Evolutionary conservation across 2,888 invertebrate species (phyloP).

Genomic region (Eledona agricola): DNA sequence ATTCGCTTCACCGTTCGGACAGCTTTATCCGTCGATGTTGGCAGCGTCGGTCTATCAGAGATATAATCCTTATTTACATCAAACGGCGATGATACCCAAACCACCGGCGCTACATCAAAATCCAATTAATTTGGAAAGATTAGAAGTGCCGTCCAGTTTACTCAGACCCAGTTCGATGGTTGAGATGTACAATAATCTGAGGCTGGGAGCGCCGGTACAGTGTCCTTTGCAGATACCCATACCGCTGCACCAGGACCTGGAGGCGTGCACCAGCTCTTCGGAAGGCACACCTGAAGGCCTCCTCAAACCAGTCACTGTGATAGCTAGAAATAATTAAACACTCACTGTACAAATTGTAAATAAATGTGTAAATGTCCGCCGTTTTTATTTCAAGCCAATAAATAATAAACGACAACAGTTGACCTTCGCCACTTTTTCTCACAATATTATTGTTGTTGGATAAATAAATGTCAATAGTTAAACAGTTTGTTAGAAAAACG

Average conservation of each 20-base stretch:
- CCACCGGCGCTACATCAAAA: conserved; percentile 27
- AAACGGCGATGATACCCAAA: conserved; percentile 37
- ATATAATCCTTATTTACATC: conserved; percentile 70
- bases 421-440: too few species aligned
- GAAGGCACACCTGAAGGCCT: conserved; percentile 37
- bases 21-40: conserved; percentile 63
- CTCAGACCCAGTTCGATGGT: conserved; percentile 48
- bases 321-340: conserved; percentile 50
- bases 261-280: conserved; percentile 36
- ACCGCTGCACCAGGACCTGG: conserved; percentile 25
- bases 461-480: conserved; percentile 35
- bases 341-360: conserved; percentile 30
- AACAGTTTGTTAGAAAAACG: conserved; percentile 21
- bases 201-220: conserved; percentile 49
- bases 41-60: conserved; percentile 71
- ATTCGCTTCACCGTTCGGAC: conserved; percentile 59
- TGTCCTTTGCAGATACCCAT: conserved; percentile 51
- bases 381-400: neutral
- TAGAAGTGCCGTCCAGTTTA: conserved; percentile 37
- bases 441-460: conserved; percentile 29
- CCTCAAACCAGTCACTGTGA: conserved; percentile 59
- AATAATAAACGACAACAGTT: too few species aligned
- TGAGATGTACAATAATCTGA: conserved; percentile 52
- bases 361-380: conserved; percentile 22
- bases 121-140: conserved; percentile 24